Conservation (phyloP, 2,113 vertebrate genomes). For the Calyptomena viridis region DNA sequence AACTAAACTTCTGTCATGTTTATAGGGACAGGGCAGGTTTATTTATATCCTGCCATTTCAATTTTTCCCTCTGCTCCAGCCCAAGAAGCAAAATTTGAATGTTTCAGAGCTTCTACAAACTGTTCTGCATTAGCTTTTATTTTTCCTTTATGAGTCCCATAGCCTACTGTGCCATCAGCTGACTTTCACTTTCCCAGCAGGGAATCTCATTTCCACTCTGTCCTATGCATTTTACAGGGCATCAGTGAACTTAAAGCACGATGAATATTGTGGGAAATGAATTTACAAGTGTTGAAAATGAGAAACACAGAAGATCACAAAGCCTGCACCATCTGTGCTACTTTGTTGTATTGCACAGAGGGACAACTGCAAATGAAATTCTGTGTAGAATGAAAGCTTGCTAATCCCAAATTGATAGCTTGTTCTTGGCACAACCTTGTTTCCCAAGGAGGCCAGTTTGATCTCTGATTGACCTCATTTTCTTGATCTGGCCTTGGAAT, state of each 20-base stretch:
- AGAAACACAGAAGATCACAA: constrained; percentile 48
- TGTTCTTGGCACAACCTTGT: not conserved
- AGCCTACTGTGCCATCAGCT: constrained; percentile 46
- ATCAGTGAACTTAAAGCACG: constrained; percentile 14
- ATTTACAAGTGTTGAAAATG: constrained; percentile 46
- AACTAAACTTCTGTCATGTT: accelerated
- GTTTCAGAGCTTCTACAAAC: constrained; percentile 21
- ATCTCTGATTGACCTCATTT: constrained; percentile 43
- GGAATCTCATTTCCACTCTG: constrained; percentile 53
- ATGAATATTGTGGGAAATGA: constrained; percentile 36
- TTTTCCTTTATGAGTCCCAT: constrained; percentile 27
- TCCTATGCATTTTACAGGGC: constrained; percentile 10
- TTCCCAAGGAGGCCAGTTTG: constrained; percentile 34
- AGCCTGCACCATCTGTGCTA: constrained; percentile 44
- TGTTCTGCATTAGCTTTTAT: constrained; percentile 26
- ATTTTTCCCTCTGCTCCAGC: not conserved
- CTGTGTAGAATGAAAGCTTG: constrained; percentile 18
- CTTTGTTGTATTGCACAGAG: constrained; percentile 21
- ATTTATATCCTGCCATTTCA: not conserved
- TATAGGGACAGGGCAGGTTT: not conserved
- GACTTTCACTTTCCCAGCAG: constrained; percentile 60
- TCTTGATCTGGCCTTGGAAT: constrained; percentile 9
- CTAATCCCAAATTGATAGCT: constrained; percentile 39
- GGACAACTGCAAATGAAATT: constrained; percentile 39
- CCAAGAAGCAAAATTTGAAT: constrained; percentile 9